Base-by-base conservation (phyloP, 2,113 vertebrate genomes). In the Gorsachius goisagi region DNA sequence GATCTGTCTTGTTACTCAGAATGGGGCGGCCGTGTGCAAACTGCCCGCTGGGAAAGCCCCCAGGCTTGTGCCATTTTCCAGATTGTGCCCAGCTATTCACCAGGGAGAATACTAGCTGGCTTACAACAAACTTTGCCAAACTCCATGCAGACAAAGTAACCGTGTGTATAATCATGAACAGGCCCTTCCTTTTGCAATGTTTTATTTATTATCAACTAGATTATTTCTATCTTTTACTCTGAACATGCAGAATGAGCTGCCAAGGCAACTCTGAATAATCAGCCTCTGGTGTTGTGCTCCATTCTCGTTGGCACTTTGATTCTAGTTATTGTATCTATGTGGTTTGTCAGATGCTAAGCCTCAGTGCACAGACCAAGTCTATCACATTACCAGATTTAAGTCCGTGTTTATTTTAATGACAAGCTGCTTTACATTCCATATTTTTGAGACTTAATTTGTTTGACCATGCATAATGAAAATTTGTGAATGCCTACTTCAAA, bases 131-230 rank as follows among this genome's bases (percentile, higher is more conserved):
- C 19, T 73, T 32, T 35, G 35, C n/a, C 64, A 59, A 49, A 35
- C 32, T 85, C 33, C 7, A 15, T 39, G n/a, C 26, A 30, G 49
- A 17, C 17, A 49, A 67, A 58, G 18, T 58, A 53, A 63, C 0
- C 0, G 0, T 21, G 12, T 41, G 1, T 37, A 11, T 41, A 37
- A 45, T 45, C 21, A 33, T 24, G 27, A 50, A 41, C 32, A 64
- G 32, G 32, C 39, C 15, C 55, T 80, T 89, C 18, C n/a, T 49
- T 58, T 55, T 53, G 52, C 32, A 63, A 16, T 12, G 7, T 63
- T 83, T 71, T 52, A 6, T 83, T 90, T 67, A 30, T 72, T 53
- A 53, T 55, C 60, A 64, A 4, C 33, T 76, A 37, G 53, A 21
- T 73, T 50, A 8, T 60, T 73, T 86, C 44, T 6, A 1, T 52